Conservation (phyloP, 2,888 invertebrate genomes). For the Microctonus brassicae region DNA sequence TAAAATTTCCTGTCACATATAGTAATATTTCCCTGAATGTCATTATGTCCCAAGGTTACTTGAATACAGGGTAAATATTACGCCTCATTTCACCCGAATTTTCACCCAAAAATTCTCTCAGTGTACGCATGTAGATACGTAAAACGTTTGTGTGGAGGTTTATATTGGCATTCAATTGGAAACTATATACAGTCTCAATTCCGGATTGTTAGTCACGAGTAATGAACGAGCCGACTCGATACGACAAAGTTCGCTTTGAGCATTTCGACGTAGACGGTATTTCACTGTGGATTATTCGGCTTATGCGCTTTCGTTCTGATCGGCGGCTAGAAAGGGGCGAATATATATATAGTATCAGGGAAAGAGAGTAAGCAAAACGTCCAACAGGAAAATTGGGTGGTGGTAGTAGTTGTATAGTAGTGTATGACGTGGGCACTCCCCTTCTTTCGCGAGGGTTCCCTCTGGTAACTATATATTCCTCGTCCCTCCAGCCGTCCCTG, state of each 20-base stretch:
- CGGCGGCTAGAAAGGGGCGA: slow-evolving; percentile 54
- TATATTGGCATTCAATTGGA: slow-evolving; percentile 26
- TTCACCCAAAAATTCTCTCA: too few relatives aligned
- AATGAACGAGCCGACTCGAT: slow-evolving; percentile 50
- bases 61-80: too few relatives aligned
- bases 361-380: slow-evolving; percentile 1
- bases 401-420: too few relatives aligned
- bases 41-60: too few relatives aligned
- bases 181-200: slow-evolving; percentile 31
- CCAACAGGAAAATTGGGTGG: not conserved
- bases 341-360: slow-evolving; percentile 37
- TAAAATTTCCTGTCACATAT: not conserved
- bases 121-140: not conserved
- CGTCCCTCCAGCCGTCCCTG: slow-evolving; percentile 6
- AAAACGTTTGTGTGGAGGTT: slow-evolving; percentile 4
- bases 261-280: slow-evolving; percentile 56
- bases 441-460: slow-evolving; percentile 13
- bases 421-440: slow-evolving; percentile 23
- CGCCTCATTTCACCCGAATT: too few relatives aligned
- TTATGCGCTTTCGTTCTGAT: slow-evolving; percentile 57
- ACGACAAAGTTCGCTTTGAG: slow-evolving; percentile 47
- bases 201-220: slow-evolving; percentile 54
- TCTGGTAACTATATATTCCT: too few relatives aligned
- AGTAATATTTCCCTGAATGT: not conserved
- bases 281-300: slow-evolving; percentile 61